Conservation (phyloP, 2,888 invertebrate species). For the Metellina segmentata region DNA sequence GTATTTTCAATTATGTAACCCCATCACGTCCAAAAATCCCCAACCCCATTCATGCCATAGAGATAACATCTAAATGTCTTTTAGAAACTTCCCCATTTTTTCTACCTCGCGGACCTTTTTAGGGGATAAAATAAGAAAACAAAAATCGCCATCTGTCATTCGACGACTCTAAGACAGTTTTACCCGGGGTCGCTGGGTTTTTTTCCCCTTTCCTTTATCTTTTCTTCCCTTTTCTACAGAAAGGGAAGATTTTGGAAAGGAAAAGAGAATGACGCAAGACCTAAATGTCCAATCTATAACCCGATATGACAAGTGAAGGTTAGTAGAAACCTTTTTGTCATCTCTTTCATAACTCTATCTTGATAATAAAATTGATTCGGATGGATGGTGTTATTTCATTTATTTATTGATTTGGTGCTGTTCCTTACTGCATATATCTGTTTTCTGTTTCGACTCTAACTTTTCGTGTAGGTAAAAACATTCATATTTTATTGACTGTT, state of each 20-base stretch:
- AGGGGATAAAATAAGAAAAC: slow-evolving; percentile 48
- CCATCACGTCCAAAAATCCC: slow-evolving; percentile 62
- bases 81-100: slow-evolving; percentile 65
- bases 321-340: slow-evolving; percentile 63
- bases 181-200: slow-evolving; percentile 41
- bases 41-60: slow-evolving; percentile 72
- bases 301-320: slow-evolving; percentile 70
- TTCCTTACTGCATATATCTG: too few relatives aligned
- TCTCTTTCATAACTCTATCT: slow-evolving; percentile 62
- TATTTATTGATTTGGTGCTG: background rate
- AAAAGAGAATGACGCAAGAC: slow-evolving; percentile 26
- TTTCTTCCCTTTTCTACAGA: background rate
- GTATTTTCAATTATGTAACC: slow-evolving; percentile 66
- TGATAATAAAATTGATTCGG: slow-evolving; percentile 63
- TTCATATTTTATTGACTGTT: too few relatives aligned
- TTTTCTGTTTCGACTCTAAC: too few relatives aligned
- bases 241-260: slow-evolving; percentile 33
- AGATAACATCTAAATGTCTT: slow-evolving; percentile 76
- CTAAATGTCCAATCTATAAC: slow-evolving; percentile 71
- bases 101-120: slow-evolving; percentile 58
- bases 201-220: background rate
- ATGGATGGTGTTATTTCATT: slow-evolving; percentile 15
- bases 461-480: too few relatives aligned
- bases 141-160: slow-evolving; percentile 71
- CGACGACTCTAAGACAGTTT: slow-evolving; percentile 66